phyloP scores from a whole-genome alignment of 2,888 invertebrate genomes.

The Erpobdella octoculata region DNA sequence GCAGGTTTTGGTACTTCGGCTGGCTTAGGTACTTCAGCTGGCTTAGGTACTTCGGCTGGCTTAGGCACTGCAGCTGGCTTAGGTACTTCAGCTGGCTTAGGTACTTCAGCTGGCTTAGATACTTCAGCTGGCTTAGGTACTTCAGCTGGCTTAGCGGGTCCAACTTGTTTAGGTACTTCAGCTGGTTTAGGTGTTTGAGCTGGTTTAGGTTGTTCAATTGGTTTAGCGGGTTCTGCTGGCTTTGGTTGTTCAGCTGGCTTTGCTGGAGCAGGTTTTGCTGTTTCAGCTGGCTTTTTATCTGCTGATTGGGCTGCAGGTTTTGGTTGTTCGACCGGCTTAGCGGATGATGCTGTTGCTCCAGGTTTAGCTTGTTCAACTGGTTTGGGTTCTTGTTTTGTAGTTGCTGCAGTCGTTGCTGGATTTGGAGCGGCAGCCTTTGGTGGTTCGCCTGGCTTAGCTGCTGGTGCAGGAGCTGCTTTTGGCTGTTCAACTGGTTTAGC shows the following conservation, averaged over 20 bases:
- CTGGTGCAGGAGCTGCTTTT: not conserved
- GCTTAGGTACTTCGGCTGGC: not conserved
- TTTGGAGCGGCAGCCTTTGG: conserved; percentile 1
- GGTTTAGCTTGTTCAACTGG: not conserved
- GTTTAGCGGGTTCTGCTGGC: conserved; percentile 14
- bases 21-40: conserved; percentile 17
- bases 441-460: conserved; percentile 1
- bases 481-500: conserved; percentile 16
- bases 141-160: conserved; percentile 9
- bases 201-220: not conserved
- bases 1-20: conserved; percentile 17
- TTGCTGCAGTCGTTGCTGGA: not conserved
- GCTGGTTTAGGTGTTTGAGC: conserved; percentile 25
- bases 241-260: conserved; percentile 13
- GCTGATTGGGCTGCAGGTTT: too few species aligned
- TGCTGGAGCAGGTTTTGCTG: conserved; percentile 10
- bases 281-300: not conserved
- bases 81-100: conserved; percentile 6
- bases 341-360: not conserved
- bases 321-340: conserved; percentile 11
- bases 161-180: conserved; percentile 13
- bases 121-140: conserved; percentile 6
- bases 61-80: conserved; percentile 15
- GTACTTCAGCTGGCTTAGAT: not conserved
- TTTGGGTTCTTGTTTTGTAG: not conserved